phyloP scores from a whole-genome alignment of 37 sponge, comb jelly and placozoan genomes.

The Cliona cf. orientalis region DNA sequence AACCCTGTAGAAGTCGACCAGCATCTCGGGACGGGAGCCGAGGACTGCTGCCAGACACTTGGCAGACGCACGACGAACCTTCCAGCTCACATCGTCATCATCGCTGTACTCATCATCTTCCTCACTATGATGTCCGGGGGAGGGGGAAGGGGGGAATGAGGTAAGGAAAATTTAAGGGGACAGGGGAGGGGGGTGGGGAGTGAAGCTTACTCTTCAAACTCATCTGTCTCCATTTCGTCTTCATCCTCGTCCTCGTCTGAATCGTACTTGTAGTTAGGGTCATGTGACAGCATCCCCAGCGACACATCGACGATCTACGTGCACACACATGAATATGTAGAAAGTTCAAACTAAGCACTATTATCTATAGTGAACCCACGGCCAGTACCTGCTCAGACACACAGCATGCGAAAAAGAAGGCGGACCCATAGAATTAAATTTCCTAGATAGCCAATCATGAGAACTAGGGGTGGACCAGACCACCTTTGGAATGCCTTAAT shows the following conservation, averaged over 20 bases:
- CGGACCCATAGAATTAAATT: not conserved
- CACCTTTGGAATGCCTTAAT: too few relatives aligned
- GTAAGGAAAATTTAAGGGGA: not conserved
- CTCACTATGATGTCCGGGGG: too few relatives aligned
- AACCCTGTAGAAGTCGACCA: slow-evolving; percentile 73
- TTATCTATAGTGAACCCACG: too few relatives aligned
- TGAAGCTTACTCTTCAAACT: slow-evolving; percentile 41
- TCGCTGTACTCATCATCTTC: slow-evolving; percentile 98
- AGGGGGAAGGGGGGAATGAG: not conserved
- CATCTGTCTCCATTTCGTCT: slow-evolving; percentile 67
- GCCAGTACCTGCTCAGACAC: not conserved
- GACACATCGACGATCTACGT: slow-evolving; percentile 80
- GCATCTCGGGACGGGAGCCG: slow-evolving; percentile 87
- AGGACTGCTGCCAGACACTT: slow-evolving; percentile 86
- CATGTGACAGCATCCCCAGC: slow-evolving; percentile 86
- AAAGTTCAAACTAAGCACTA: too few relatives aligned
- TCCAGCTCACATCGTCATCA: slow-evolving; percentile 99
- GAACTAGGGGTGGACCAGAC: too few relatives aligned
- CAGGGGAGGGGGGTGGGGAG: not conserved
- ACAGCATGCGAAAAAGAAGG: not conserved
- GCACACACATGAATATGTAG: too few relatives aligned
- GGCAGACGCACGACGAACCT: slow-evolving; percentile 91
- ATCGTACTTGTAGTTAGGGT: slow-evolving; percentile 98
- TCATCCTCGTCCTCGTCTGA: slow-evolving; percentile 78
- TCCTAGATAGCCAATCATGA: not conserved